A percentile compares a stretch with the other conserved stretches of the same genome.
These are phyloP conservation scores for Astatoreochromis straeleni DNA, from an alignment of 2,113 vertebrate genomes.

Conservation along the genomic window DNA sequence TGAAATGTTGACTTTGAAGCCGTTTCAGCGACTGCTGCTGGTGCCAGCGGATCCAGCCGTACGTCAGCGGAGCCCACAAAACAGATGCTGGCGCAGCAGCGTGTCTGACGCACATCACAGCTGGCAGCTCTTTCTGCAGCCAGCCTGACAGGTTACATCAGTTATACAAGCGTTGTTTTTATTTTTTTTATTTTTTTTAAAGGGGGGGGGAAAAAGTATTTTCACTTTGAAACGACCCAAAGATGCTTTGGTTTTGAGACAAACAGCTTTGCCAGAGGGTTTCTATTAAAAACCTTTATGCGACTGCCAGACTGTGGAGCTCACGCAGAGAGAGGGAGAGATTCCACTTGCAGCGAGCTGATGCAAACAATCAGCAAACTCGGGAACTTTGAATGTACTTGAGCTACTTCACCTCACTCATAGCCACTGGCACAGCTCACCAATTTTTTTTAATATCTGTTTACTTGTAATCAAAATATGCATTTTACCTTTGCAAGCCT, in stretches of 20 bases:
- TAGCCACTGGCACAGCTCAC: background rate
- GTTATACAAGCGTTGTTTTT: constrained; percentile 10
- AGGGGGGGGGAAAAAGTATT: accelerated
- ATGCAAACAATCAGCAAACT: background rate
- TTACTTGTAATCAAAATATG: background rate
- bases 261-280: constrained; percentile 6
- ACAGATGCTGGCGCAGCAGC: constrained; percentile 63
- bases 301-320: background rate
- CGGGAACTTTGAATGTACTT: background rate
- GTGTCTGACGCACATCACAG: constrained; percentile 57
- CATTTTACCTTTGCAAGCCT: background rate
- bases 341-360: background rate
- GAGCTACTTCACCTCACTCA: background rate
- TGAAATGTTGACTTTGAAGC: constrained; percentile 1
- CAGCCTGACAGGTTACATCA: constrained; percentile 45
- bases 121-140: constrained; percentile 45
- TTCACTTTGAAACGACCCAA: constrained; percentile 61
- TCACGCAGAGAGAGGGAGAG: constrained; percentile 2
- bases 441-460: background rate
- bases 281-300: constrained; percentile 18
- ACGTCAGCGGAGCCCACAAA: constrained; percentile 12
- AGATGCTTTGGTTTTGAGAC: background rate
- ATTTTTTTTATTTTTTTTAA: background rate
- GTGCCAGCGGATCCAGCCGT: constrained; percentile 1
- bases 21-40: background rate